Percentiles rank a stretch among this genome's conserved stretches.
These are phyloP conservation scores for Zaprionus ornatus DNA, from an alignment of 1,140 invertebrate species.

Conservation along the genomic window DNA sequence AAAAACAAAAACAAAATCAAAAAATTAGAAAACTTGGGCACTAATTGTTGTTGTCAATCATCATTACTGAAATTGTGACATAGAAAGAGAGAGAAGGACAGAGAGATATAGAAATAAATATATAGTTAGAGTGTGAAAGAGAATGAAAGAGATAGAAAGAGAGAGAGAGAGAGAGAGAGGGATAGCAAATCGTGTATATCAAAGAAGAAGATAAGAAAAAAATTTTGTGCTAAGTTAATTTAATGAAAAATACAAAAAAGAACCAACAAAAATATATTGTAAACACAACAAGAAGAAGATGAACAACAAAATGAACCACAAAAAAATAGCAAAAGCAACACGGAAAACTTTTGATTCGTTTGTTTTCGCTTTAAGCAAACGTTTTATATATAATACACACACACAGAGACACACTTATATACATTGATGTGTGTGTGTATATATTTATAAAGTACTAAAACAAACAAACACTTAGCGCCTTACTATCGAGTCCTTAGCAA, in stretches of 20 bases:
- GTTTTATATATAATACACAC: conserved; percentile 29
- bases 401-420: conserved; percentile 31
- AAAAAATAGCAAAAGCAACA: conserved; percentile 21
- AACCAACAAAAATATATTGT: conserved; percentile 1
- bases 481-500: conserved; percentile 75
- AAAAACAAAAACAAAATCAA: conserved; percentile 2
- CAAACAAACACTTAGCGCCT: conserved; percentile 67
- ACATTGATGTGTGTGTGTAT: conserved; percentile 17
- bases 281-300: conserved; percentile 24
- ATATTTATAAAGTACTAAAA: conserved; percentile 27
- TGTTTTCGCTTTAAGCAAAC: conserved; percentile 36
- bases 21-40: conserved; percentile 30
- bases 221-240: conserved; percentile 49
- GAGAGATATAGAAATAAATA: conserved; percentile 17
- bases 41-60: conserved; percentile 11
- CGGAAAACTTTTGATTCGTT: conserved; percentile 27
- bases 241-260: not conserved
- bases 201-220: conserved; percentile 25
- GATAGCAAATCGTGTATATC: conserved; percentile 33
- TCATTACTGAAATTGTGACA: not conserved
- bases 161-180: not conserved
- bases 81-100: not conserved
- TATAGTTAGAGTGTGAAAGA: conserved; percentile 6
- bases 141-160: not conserved
- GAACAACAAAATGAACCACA: conserved; percentile 21